Evolutionary conservation across 2,797 vertebrate species (phyloP), one percentile per base, ranked within the genome.

Genomic region (Hapalemur alaotrensis): DNA sequence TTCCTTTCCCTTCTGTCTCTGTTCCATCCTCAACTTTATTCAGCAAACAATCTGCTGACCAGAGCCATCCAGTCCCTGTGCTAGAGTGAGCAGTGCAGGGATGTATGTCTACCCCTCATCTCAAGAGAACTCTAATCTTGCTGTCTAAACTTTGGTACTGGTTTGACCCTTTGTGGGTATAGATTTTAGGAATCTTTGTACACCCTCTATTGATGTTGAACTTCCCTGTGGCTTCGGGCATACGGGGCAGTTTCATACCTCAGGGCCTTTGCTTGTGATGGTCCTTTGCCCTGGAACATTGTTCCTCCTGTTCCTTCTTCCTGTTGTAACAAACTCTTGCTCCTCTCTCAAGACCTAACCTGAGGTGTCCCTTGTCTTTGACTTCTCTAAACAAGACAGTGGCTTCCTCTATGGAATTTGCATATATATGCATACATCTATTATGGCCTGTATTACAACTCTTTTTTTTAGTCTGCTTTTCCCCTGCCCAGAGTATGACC

Each of bases 381-480:
- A 72, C 89, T 94, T 89, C 65, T 70, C 50, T 72, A 25, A 43
- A 69, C 32, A 22, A 50, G 48, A 69, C 25, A 76, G n/a, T 70
- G 38, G 9, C 81, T 95, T 84, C 67, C 20, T 61, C 30, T 89
- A 52, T 86, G 57, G 52, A 92, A 82, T 82, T 90, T 73, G 95
- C 54, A 41, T 59, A 35, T 43, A 18, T 32, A 30, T 41, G 17
- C 5, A 59, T 28, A 38, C 25, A 59, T 50, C 59, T 89, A 6
- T 61, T 41, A 41, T 10, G 59, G 17, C 30, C 35, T 67, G 25
- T 52, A 46, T 93, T 59, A 46, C 28, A 88, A 52, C 50, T 32
- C 10, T 63, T 61, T 41, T 30, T 83, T 52, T 54, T 15, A 5
- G 23, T 80, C 52, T 82, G 65, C 57, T 67, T n/a, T 69, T 25